phyloP scores from a whole-genome alignment of 2,113 vertebrate genomes.

The Riparia riparia region DNA sequence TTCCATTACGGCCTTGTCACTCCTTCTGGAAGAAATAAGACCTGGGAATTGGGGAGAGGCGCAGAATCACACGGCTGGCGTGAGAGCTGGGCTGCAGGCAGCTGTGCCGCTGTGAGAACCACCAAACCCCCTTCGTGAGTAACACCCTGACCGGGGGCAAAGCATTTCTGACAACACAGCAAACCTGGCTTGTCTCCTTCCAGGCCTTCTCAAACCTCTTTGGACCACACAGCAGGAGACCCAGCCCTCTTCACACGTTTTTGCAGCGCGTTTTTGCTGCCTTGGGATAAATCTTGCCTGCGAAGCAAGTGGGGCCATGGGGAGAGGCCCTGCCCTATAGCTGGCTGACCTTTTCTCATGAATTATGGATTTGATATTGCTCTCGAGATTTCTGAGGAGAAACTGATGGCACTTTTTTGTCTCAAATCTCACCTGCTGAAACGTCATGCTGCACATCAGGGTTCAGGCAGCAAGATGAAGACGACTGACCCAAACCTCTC shows the following conservation, averaged over 20 bases:
- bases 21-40: background rate
- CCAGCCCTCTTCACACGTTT: fast-evolving
- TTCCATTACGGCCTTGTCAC: background rate
- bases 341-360: background rate
- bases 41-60: background rate
- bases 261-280: background rate
- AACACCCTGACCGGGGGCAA: background rate
- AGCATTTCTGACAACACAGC: background rate
- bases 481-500: background rate
- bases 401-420: background rate
- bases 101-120: background rate
- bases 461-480: background rate
- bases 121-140: fast-evolving
- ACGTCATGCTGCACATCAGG: fast-evolving
- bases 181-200: background rate
- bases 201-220: background rate
- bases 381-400: background rate
- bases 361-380: background rate
- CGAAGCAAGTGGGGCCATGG: background rate
- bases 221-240: fast-evolving
- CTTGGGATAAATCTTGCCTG: background rate
- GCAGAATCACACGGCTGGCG: fast-evolving
- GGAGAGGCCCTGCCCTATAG: background rate
- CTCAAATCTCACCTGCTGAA: background rate
- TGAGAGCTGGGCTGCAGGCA: background rate